Base-by-base conservation (phyloP, 2,797 vertebrate species). In the Melanotaenia parkinsoni region DNA sequence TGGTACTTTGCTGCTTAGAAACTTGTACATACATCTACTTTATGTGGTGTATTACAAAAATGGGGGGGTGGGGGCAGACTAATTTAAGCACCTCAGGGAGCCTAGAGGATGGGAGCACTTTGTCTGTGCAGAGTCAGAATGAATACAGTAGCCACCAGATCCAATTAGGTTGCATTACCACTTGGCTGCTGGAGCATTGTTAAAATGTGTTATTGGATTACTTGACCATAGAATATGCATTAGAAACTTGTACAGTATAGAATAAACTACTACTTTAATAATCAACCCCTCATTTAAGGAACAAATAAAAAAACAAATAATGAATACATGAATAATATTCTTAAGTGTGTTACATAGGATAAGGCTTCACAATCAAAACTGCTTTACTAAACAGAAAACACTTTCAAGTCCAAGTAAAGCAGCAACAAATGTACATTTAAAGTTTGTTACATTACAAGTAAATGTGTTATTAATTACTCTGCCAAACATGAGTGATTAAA, bases 91-190 rank as follows among this genome's bases (percentile, higher is more conserved):
- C 67, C 74, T 74, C 62, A 5, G 85, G 82, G 79, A 74, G 30
- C 61, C 56, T 13, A 57, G 63, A 83, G 73, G 80, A 86, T 80
- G 72, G 18, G 70, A 83, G 59, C 53, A 35, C 30, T 18, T 54
- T 9, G 76, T 66, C 61, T 75, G 54, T 71, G 50, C 70, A 70
- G 56, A 81, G 76, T 67, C 32, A 30, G 69, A 82, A 74, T 76
- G 72, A 32, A 45, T 79, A 66, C 63, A 83, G 69, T 62, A 74
- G 67, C 43, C 77, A 43, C 71, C 70, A 33, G 68, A 81, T 79
- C 87, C 84, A 89, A 83, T 91, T 89, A 88, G 71, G 60, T 53
- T 69, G 74, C 80, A 81, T 65, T 43, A 67, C 51, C 61, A 76
- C 79, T 72, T 75, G 60, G 76, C 77, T 70, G 20, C 72, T 65